phyloP scores from a whole-genome alignment of 2,113 vertebrate species.

The Gnathonemus longibarbis region DNA sequence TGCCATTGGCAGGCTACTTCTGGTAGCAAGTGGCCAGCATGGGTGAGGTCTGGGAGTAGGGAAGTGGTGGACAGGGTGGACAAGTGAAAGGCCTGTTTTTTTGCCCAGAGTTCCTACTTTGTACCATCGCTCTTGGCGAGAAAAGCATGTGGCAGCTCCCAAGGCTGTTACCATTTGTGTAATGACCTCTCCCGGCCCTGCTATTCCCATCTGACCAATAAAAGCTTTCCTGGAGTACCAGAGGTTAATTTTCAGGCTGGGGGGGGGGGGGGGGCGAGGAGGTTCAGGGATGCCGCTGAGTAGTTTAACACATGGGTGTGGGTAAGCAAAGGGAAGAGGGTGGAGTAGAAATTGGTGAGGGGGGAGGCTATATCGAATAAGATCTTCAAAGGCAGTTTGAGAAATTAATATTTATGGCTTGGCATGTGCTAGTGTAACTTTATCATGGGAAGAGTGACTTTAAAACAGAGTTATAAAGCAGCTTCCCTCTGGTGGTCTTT shows the following conservation, averaged over 20 bases:
- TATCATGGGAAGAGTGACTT: conserved; percentile 30
- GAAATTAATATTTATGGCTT: conserved; percentile 47
- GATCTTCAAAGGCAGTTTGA: conserved; percentile 47
- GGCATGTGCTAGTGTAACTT: conserved; percentile 24
- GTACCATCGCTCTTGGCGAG: conserved; percentile 36
- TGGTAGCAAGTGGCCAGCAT: conserved; percentile 32
- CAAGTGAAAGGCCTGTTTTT: not conserved
- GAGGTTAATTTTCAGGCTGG: conserved; percentile 39
- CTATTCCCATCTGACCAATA: conserved; percentile 50
- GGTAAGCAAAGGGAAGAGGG: conserved; percentile 33
- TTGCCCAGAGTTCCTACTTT: not conserved
- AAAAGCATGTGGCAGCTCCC: conserved; percentile 34
- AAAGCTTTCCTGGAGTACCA: conserved; percentile 31
- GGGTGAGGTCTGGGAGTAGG: not conserved
- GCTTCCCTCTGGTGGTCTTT: conserved; percentile 24
- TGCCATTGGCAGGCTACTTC: not conserved
- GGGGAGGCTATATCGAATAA: conserved; percentile 31
- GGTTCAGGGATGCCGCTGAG: conserved; percentile 36
- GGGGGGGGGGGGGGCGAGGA: not conserved
- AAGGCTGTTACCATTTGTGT: conserved; percentile 33
- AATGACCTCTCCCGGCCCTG: conserved; percentile 37
- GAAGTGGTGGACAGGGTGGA: not conserved
- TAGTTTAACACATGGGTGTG: conserved; percentile 45
- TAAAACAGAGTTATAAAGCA: conserved; percentile 9
- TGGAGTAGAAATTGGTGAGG: conserved; percentile 18